Conservation (phyloP, 2,888 invertebrate genomes). For the Agrochola lota region DNA sequence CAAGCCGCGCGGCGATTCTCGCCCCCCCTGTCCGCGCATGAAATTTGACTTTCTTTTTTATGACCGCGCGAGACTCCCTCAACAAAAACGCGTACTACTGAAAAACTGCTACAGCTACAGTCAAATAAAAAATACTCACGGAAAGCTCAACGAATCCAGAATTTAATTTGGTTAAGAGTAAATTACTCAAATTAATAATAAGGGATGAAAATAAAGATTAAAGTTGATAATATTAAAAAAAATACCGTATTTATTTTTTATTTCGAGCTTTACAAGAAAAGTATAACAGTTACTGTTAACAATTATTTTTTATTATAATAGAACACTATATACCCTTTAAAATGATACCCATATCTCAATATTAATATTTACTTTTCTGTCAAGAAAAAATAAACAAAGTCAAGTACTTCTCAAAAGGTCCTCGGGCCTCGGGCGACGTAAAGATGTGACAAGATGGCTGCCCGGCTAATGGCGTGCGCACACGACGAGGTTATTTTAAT, state of each 20-base stretch:
- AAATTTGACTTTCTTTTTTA: not conserved
- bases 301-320: too few relatives aligned
- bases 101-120: not conserved
- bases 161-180: not conserved
- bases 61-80: not conserved
- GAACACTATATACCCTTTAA: too few relatives aligned
- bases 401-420: not conserved
- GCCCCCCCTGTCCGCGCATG: not conserved
- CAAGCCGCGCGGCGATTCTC: not conserved
- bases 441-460: not conserved
- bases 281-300: too few relatives aligned
- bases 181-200: not conserved
- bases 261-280: too few relatives aligned
- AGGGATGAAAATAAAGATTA: not conserved
- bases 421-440: not conserved
- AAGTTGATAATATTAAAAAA: too few relatives aligned
- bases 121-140: constrained; percentile 8
- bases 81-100: not conserved
- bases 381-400: too few relatives aligned
- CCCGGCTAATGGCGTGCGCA: constrained; percentile 1
- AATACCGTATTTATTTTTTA: too few relatives aligned
- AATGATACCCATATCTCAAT: too few relatives aligned
- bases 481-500: constrained; percentile 1
- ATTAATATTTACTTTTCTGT: too few relatives aligned
- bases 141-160: not conserved